Conservation (phyloP, 92 coral and sea anemone species). For the Porites rus region DNA sequence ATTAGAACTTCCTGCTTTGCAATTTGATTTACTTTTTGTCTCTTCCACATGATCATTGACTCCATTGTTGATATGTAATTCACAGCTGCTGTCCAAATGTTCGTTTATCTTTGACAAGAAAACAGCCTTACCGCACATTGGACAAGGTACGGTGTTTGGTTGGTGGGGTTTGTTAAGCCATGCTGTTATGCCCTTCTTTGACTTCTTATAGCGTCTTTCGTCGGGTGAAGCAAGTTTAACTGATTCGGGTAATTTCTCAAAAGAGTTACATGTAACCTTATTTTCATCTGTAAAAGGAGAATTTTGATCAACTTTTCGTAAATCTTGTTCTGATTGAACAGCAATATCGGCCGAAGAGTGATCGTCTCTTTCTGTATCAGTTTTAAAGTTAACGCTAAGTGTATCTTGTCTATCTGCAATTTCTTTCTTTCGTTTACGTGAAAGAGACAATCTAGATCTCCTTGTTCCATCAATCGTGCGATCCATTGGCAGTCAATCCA, state of each 20-base stretch:
- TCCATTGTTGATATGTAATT: constrained; percentile 21
- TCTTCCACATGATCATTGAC: not conserved
- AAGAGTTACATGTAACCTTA: too few relatives aligned
- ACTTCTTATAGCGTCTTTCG: not conserved
- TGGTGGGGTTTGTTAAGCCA: constrained; percentile 65
- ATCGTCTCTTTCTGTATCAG: not conserved
- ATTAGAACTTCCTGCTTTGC: not conserved
- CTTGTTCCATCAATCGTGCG: not conserved
- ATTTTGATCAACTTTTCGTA: not conserved
- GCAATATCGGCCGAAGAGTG: not conserved
- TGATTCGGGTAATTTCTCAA: not conserved
- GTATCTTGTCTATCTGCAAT: not conserved
- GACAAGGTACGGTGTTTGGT: constrained; percentile 69
- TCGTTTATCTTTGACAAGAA: constrained; percentile 71
- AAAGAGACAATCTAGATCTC: constrained; percentile 17
- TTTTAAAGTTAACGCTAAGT: not conserved
- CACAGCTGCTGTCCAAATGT: constrained; percentile 88
- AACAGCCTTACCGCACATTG: constrained; percentile 72
- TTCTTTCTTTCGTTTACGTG: constrained; percentile 17
- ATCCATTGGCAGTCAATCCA: not conserved
- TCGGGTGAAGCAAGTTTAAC: not conserved
- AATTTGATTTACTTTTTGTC: not conserved
- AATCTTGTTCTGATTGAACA: not conserved
- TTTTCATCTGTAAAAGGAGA: not conserved
- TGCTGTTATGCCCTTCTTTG: constrained; percentile 17